Conservation (phyloP, 2,888 invertebrate species). For the Pristionchus japonicus region DNA sequence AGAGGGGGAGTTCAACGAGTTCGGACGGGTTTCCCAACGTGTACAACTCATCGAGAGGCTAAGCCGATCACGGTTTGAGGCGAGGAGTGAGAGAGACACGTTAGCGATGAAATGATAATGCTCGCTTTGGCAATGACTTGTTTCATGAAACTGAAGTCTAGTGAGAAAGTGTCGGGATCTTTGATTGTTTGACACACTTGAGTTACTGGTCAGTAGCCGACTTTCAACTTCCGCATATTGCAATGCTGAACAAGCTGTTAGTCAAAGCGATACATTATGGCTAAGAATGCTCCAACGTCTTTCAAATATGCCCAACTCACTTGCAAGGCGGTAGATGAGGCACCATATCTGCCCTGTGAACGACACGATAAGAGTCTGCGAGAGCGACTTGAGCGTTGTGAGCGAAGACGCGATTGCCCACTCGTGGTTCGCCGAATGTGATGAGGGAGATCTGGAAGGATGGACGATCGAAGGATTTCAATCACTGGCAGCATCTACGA, state of each 20-base stretch:
- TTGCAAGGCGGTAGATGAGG: constrained; percentile 58
- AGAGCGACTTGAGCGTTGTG: constrained; percentile 48
- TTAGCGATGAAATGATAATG: neutral
- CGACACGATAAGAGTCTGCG: constrained; percentile 50
- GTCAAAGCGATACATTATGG: neutral
- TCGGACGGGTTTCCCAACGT: neutral
- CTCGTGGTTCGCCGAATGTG: constrained; percentile 57
- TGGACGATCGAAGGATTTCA: too few relatives aligned
- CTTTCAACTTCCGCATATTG: too few relatives aligned
- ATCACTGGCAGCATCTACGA: too few relatives aligned
- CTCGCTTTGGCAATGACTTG: too few relatives aligned
- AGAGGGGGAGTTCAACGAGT: neutral
- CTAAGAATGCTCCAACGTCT: too few relatives aligned
- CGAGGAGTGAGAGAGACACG: neutral
- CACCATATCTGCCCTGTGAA: constrained; percentile 54
- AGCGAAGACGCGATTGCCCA: constrained; percentile 55
- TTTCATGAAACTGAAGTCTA: neutral
- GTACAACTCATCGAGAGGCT: too few relatives aligned
- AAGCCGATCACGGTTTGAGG: neutral
- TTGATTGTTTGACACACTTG: too few relatives aligned
- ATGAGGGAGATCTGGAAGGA: constrained; percentile 51
- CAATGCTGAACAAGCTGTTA: too few relatives aligned
- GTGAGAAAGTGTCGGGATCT: neutral
- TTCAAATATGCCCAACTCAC: too few relatives aligned
- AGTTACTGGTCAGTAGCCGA: too few relatives aligned